phyloP scores from a whole-genome alignment of 1,140 invertebrate species.

The Protaetia brevitarsis region DNA sequence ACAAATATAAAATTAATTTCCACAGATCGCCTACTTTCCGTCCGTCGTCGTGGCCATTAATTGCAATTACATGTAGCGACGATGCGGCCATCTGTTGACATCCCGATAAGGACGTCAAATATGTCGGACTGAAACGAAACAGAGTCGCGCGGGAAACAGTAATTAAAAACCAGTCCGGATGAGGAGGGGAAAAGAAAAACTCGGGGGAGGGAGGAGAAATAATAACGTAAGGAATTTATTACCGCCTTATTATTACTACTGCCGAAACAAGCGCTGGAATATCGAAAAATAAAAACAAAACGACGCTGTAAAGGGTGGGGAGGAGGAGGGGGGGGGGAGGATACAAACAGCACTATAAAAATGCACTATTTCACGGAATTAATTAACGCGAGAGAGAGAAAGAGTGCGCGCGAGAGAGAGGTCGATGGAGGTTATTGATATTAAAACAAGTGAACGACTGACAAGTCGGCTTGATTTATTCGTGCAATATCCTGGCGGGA shows the following conservation, averaged over 20 bases:
- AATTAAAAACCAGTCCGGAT: no score
- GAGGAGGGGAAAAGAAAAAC: no score
- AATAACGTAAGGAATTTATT: no score
- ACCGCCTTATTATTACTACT: no score
- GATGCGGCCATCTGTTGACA: not conserved
- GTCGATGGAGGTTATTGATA: constrained; percentile 35
- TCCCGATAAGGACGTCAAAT: not conserved
- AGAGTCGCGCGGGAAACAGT: no score
- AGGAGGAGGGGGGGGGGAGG: not conserved
- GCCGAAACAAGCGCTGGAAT: not conserved
- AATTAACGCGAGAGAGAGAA: constrained; percentile 16
- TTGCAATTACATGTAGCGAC: not conserved
- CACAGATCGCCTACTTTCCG: not conserved
- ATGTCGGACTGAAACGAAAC: not conserved
- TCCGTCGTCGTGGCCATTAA: not conserved
- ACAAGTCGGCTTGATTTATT: constrained; percentile 40
- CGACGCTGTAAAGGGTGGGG: not conserved
- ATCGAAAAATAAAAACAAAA: not conserved
- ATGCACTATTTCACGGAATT: constrained; percentile 18
- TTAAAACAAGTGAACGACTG: constrained; percentile 39
- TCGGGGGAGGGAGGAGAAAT: no score
- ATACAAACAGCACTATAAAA: not conserved
- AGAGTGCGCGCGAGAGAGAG: not conserved
- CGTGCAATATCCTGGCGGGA: constrained; percentile 41
- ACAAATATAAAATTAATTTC: constrained; percentile 1